Evolutionary conservation across 2,888 invertebrate species (phyloP).

Genomic region (Caenorhabditis angaria): DNA sequence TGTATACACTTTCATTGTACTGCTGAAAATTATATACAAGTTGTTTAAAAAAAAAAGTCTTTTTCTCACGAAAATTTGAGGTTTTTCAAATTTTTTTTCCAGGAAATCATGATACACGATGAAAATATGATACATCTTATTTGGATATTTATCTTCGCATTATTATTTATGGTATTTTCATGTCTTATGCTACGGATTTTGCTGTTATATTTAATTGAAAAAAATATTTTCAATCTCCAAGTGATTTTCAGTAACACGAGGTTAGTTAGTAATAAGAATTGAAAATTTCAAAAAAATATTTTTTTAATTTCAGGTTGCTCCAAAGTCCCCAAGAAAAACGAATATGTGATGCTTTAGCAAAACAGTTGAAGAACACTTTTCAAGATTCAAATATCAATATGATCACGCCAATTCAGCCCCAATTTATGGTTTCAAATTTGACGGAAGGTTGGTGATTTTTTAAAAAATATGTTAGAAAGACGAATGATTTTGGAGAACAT

Average conservation of each 20-base stretch:
- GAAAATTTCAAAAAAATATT: neutral
- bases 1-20: too few species aligned
- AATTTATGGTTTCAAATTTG: constrained; percentile 18
- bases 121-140: constrained; percentile 17
- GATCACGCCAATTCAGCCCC: constrained; percentile 25
- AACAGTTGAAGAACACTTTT: constrained; percentile 21
- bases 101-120: constrained; percentile 39
- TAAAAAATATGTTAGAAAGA: too few species aligned
- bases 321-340: constrained; percentile 31
- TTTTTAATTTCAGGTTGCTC: constrained; percentile 15
- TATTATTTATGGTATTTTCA: constrained; percentile 12
- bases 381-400: constrained; percentile 27
- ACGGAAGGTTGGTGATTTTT: neutral
- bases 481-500: too few species aligned
- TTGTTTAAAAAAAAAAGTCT: too few species aligned
- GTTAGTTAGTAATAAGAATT: constrained; percentile 1
- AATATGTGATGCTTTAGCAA: constrained; percentile 21
- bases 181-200: constrained; percentile 8
- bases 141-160: constrained; percentile 28
- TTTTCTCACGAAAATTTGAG: neutral
- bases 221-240: constrained; percentile 32
- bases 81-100: neutral
- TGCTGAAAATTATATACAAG: neutral
- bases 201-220: constrained; percentile 15
- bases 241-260: constrained; percentile 30